Base-by-base conservation (phyloP, 2,888 invertebrate genomes). In the Melieria picta region DNA sequence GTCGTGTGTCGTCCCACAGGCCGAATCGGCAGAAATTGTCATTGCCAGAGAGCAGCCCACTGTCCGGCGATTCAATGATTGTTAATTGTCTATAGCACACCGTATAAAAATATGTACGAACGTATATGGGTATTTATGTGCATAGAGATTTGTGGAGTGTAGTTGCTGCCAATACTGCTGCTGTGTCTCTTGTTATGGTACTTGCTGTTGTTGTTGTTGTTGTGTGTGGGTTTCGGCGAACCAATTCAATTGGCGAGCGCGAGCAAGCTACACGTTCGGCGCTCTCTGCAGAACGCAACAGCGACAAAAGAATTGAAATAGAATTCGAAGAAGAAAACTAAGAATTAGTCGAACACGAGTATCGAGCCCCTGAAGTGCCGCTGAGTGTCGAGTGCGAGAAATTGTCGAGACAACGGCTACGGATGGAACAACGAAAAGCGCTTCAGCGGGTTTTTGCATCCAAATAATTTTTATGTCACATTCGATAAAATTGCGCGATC, bases 301-400 rank as follows among this genome's bases (percentile, higher is more conserved):
- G 56, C 11, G 13, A 55, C 5, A 16, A 58, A 13, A 13, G 42
- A 43, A 57, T 57, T 16, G 57, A 56, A 65, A 65, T 69, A 55
- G 56, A 60, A 72, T 68, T 72, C 60, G 30, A 72, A 65, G 65
- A 61, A 61, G 63, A 64, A 63, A 60, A 64, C 52, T 71, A 72
- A 76, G 78, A 80, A 81, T 80, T 85, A 85, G 85, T 85, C 85
- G 85, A 83, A 84, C 83, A 83, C 86, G 86, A 87, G 85, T 83
- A 84, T 82, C 87, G 86, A 87, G 83, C 86, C 85, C 85, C 86
- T 86, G 87, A 83, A 83, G 85, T 83, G 80, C 43, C 55, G 56
- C 45, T 30, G 58, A 50, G 60, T 61, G 67, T 60, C 58, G 50
- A 60, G 50, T 67, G 60, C 60, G 67, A 43, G 50, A 60, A 48